These are phyloP conservation scores for Clarias batrachus DNA, from an alignment of 2,113 vertebrate species.

Conservation along the genomic window DNA sequence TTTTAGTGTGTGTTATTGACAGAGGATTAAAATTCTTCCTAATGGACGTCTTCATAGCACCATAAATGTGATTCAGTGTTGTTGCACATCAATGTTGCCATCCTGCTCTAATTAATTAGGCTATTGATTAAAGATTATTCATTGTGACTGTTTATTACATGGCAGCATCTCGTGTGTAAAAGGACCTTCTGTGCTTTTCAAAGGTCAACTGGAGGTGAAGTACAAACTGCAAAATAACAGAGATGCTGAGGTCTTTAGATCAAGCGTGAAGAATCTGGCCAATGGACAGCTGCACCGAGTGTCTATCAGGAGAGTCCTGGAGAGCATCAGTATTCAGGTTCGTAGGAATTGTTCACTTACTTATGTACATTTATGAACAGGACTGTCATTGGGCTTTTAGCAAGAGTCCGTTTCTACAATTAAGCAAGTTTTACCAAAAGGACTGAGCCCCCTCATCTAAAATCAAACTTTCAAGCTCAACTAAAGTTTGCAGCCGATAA, in stretches of 20 bases:
- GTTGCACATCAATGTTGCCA: conserved; percentile 21
- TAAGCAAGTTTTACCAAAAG: too few species aligned
- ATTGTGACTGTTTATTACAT: not conserved
- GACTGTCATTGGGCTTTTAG: too few species aligned
- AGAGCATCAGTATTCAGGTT: conserved; percentile 69
- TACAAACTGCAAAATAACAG: conserved; percentile 67
- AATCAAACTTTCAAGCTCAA: too few species aligned
- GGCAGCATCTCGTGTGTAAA: not conserved
- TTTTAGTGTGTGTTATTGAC: conserved; percentile 35
- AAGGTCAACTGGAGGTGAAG: conserved; percentile 69
- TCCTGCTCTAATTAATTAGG: conserved; percentile 24
- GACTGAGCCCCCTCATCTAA: too few species aligned
- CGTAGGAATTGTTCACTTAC: not conserved
- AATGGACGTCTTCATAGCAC: conserved; percentile 26
- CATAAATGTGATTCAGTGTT: conserved; percentile 25
- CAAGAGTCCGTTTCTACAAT: too few species aligned
- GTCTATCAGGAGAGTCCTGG: conserved; percentile 59
- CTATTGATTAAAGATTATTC: not conserved
- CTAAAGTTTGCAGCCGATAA: too few species aligned
- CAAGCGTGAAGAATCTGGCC: conserved; percentile 58
- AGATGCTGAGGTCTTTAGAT: conserved; percentile 61
- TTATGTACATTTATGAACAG: too few species aligned
- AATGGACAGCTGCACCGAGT: conserved; percentile 68
- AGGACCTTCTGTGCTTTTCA: conserved; percentile 34
- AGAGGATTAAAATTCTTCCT: conserved; percentile 45